A percentile compares a stretch with the other conserved stretches of the same genome.
Evolutionary conservation across 2,113 vertebrate genomes (phyloP).

Genomic region (Willisornis vidua): DNA sequence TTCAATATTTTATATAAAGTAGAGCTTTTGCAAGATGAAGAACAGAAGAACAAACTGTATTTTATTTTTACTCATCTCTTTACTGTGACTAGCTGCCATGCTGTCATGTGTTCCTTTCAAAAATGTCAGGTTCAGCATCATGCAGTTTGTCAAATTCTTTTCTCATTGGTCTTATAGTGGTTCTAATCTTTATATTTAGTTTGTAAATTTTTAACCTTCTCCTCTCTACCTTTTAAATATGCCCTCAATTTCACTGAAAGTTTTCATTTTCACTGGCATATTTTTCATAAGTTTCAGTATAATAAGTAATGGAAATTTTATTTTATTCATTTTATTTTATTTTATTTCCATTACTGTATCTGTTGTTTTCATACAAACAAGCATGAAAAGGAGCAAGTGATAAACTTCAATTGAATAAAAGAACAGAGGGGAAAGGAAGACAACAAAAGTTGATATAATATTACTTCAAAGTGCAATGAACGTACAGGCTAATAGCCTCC

Average conservation of each 20-base stretch:
- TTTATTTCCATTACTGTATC: too few relatives aligned
- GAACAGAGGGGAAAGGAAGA: neutral
- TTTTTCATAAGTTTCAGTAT: neutral
- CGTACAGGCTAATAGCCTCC: neutral
- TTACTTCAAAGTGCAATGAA: neutral
- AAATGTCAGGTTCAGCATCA: neutral
- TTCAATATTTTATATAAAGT: constrained; percentile 1
- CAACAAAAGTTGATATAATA: neutral
- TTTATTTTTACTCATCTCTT: neutral
- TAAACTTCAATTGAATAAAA: neutral
- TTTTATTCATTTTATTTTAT: too few relatives aligned
- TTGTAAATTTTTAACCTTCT: neutral
- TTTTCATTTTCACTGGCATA: neutral
- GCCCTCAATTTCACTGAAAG: neutral
- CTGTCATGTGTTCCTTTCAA: neutral
- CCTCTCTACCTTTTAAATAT: neutral
- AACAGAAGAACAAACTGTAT: neutral
- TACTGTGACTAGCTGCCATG: neutral
- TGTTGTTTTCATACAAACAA: neutral
- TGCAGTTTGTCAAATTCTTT: constrained; percentile 35
- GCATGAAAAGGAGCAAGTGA: neutral
- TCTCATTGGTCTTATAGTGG: neutral
- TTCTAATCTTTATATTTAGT: neutral
- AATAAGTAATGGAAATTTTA: too few relatives aligned
- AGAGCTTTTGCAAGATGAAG: neutral